A percentile compares a stretch with the other conserved stretches of the same genome.
Evolutionary conservation across 1,140 invertebrate genomes (phyloP).

Genomic region (Physella acuta): DNA sequence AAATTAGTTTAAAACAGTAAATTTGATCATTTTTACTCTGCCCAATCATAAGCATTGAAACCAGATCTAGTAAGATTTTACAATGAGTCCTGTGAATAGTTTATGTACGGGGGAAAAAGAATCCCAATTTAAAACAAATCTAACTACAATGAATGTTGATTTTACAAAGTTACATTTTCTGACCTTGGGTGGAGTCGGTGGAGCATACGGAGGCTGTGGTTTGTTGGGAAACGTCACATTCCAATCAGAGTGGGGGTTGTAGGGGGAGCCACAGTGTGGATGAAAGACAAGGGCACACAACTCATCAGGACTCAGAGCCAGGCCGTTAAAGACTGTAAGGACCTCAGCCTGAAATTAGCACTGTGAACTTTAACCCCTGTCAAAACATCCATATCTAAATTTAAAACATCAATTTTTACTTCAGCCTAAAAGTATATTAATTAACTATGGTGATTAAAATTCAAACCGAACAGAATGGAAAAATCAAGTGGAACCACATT

Average conservation of each 20-base stretch:
- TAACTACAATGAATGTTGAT: neutral
- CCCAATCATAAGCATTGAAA: neutral
- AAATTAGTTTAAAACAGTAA: too few species aligned
- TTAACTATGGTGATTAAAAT: neutral
- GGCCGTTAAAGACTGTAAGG: conserved; percentile 33
- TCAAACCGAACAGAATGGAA: neutral
- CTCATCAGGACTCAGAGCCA: conserved; percentile 38
- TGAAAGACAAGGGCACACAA: conserved; percentile 43
- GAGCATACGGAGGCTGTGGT: conserved; percentile 11
- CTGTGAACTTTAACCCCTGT: neutral
- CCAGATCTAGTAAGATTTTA: neutral
- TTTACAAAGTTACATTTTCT: neutral
- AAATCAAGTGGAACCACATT: neutral
- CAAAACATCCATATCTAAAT: neutral
- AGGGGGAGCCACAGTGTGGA: conserved; percentile 35
- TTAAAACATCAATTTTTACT: neutral
- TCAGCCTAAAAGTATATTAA: neutral
- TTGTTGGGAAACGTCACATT: conserved; percentile 28
- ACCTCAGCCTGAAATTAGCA: conserved; percentile 37
- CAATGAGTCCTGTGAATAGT: neutral
- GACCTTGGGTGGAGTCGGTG: conserved; percentile 10
- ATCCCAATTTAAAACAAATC: neutral
- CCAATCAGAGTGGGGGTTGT: conserved; percentile 42
- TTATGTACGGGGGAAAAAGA: neutral
- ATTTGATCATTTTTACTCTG: neutral